Evolutionary conservation across 2,113 vertebrate genomes (phyloP).

Genomic region (Nanorana parkeri): DNA sequence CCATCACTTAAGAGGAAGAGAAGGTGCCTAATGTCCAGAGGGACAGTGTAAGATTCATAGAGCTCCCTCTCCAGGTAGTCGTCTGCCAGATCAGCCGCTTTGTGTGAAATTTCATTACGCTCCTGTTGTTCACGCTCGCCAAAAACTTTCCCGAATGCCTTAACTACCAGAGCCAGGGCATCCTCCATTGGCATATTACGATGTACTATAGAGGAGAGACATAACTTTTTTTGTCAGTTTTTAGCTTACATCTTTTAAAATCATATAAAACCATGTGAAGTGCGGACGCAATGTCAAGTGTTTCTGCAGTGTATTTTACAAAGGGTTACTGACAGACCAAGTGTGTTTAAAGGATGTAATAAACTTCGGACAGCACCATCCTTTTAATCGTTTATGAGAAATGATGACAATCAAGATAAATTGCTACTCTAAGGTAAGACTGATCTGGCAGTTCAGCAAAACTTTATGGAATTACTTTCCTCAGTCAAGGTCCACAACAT

Average conservation of each 20-base stretch:
- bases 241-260: constrained; percentile 42
- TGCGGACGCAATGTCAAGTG: neutral
- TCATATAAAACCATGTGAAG: constrained; percentile 20
- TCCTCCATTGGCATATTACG: constrained; percentile 78
- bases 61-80: constrained; percentile 73
- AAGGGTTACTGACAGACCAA: neutral
- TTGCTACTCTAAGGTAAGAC: no score
- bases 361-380: no score
- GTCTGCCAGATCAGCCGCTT: constrained; percentile 73
- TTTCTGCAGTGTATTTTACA: constrained; percentile 1
- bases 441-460: no score
- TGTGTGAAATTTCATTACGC: constrained; percentile 67
- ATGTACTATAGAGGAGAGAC: constrained; percentile 68
- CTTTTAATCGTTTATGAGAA: no score
- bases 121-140: constrained; percentile 68
- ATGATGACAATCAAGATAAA: no score
- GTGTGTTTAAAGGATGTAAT: no score
- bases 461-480: no score
- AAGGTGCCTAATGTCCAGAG: constrained; percentile 67
- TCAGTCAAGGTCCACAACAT: no score
- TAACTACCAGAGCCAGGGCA: constrained; percentile 72
- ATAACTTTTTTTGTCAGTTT: constrained; percentile 57
- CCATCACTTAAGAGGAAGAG: constrained; percentile 73
- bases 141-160: constrained; percentile 70
- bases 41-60: constrained; percentile 68